These are phyloP conservation scores for Sebastes hopkinsi DNA, from an alignment of 2,797 vertebrate genomes.

Conservation along the genomic window DNA sequence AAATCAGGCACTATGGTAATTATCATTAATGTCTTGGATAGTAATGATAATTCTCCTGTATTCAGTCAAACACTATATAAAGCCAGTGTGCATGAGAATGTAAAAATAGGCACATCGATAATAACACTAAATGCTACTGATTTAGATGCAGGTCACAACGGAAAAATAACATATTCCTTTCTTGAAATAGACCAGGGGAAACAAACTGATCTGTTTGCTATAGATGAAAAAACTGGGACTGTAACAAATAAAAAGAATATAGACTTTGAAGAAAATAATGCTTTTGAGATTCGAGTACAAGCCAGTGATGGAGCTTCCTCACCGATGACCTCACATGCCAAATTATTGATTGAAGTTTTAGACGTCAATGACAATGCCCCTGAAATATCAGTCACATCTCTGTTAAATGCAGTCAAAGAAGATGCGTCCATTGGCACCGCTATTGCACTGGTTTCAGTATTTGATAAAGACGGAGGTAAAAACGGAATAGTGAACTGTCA, in stretches of 20 bases:
- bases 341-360: slow-evolving; percentile 75
- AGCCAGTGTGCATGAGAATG: slow-evolving; percentile 80
- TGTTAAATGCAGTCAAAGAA: slow-evolving; percentile 82
- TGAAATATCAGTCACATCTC: slow-evolving; percentile 81
- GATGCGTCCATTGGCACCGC: slow-evolving; percentile 82
- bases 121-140: slow-evolving; percentile 68
- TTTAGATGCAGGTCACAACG: slow-evolving; percentile 67
- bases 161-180: slow-evolving; percentile 80
- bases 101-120: slow-evolving; percentile 61
- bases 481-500: slow-evolving; percentile 83
- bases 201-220: slow-evolving; percentile 70
- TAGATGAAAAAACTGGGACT: slow-evolving; percentile 80
- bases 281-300: slow-evolving; percentile 69
- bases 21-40: slow-evolving; percentile 60
- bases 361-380: slow-evolving; percentile 79
- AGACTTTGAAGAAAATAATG: slow-evolving; percentile 63
- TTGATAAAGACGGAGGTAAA: slow-evolving; percentile 86
- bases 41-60: slow-evolving; percentile 66
- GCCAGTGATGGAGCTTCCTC: slow-evolving; percentile 72
- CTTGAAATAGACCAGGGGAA: slow-evolving; percentile 32
- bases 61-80: slow-evolving; percentile 67
- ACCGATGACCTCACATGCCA: slow-evolving; percentile 59
- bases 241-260: slow-evolving; percentile 73
- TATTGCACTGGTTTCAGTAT: slow-evolving; percentile 88
- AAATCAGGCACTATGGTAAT: slow-evolving; percentile 58